A percentile compares a stretch with the other conserved stretches of the same genome.
These are phyloP conservation scores for Tangara arthus DNA, from an alignment of 2,797 vertebrate species.

Conservation along the genomic window DNA sequence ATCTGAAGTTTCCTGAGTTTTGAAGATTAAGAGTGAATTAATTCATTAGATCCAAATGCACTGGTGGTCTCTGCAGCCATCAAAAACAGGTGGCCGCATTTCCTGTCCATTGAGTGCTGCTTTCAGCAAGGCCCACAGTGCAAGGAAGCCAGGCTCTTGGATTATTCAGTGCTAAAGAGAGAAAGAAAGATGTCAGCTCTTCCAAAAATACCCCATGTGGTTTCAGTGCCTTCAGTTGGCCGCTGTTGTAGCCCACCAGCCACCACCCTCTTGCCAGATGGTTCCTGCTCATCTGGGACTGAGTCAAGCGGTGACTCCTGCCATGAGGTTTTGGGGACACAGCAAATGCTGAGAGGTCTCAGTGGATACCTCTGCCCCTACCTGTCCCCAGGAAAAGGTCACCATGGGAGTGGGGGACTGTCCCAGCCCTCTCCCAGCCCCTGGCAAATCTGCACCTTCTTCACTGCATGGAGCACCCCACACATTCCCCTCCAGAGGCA, in stretches of 20 bases:
- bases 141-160: not conserved
- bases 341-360: not conserved
- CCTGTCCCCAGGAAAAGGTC: not conserved
- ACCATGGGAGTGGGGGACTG: rapidly evolving
- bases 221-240: not conserved
- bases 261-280: not conserved
- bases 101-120: not conserved
- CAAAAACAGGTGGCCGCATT: not conserved
- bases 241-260: not conserved
- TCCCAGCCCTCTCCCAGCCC: not conserved
- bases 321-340: not conserved
- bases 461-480: rapidly evolving
- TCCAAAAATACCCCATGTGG: not conserved
- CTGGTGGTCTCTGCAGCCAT: not conserved
- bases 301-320: not conserved
- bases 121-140: not conserved
- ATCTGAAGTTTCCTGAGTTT: not conserved
- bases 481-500: rapidly evolving
- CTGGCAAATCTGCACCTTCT: not conserved
- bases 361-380: not conserved
- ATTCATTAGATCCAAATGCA: not conserved
- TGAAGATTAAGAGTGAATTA: not conserved
- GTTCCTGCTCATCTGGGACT: not conserved
- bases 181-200: not conserved
- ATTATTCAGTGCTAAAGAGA: not conserved